Percentiles rank a stretch among this genome's conserved stretches.
These are phyloP conservation scores for Brachirus orientalis DNA, from an alignment of 2,113 vertebrate species.

Conservation along the genomic window DNA sequence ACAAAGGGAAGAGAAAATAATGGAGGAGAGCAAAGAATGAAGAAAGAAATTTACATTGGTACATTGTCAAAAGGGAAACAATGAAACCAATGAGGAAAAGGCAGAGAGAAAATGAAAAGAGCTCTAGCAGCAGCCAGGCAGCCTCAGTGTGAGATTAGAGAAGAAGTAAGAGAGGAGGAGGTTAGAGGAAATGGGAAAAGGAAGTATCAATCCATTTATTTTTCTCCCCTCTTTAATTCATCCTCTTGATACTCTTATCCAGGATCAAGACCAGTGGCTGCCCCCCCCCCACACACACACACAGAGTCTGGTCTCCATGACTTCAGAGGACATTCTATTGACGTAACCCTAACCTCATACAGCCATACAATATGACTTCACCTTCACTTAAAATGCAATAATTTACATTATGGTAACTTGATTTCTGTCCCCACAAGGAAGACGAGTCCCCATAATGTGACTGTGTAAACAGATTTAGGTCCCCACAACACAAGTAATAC, in stretches of 20 bases:
- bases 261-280: slow-evolving; percentile 52
- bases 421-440: too few species aligned
- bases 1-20: slow-evolving; percentile 7
- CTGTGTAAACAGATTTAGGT: too few species aligned
- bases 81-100: slow-evolving; percentile 47
- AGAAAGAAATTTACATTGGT: slow-evolving; percentile 11
- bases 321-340: too few species aligned
- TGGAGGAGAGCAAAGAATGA: neutral
- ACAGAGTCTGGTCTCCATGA: neutral
- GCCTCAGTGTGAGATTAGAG: slow-evolving; percentile 60
- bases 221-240: slow-evolving; percentile 54
- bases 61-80: slow-evolving; percentile 32
- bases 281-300: slow-evolving; percentile 12
- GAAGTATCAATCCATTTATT: slow-evolving; percentile 64
- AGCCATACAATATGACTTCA: neutral
- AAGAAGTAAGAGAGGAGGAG: slow-evolving; percentile 36
- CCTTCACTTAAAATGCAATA: slow-evolving; percentile 37
- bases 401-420: too few species aligned
- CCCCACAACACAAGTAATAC: too few species aligned
- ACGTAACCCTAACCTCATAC: too few species aligned
- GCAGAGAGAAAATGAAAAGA: slow-evolving; percentile 42
- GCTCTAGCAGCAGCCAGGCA: slow-evolving; percentile 50
- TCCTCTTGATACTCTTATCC: slow-evolving; percentile 61
- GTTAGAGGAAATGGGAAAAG: slow-evolving; percentile 49
- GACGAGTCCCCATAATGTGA: too few species aligned